Evolutionary conservation across 2,113 vertebrate genomes (phyloP).

Genomic region (Leuciscus idus): DNA sequence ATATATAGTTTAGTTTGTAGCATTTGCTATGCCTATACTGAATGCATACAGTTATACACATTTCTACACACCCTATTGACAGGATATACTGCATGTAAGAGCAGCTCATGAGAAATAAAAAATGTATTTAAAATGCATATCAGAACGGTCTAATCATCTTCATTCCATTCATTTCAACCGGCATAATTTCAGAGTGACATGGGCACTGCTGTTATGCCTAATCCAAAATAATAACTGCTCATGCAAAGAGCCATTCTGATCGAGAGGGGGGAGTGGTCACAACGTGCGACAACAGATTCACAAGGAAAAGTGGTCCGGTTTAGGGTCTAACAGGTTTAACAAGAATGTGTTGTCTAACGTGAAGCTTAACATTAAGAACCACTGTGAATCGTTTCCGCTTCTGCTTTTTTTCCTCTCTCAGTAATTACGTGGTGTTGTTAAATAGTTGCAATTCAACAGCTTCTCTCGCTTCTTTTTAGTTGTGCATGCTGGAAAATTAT

Average conservation of each 20-base stretch:
- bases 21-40: not conserved
- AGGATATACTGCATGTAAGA: constrained; percentile 3
- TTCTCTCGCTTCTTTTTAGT: constrained; percentile 51
- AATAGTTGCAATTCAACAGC: constrained; percentile 35
- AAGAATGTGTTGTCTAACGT: constrained; percentile 51
- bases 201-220: constrained; percentile 11
- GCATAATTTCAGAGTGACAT: not conserved
- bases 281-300: constrained; percentile 18
- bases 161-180: not conserved
- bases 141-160: not conserved
- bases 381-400: constrained; percentile 44
- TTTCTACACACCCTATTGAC: constrained; percentile 14
- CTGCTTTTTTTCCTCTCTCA: constrained; percentile 19
- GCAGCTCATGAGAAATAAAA: not conserved
- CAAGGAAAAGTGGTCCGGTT: constrained; percentile 29
- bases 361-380: constrained; percentile 54
- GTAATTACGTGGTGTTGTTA: constrained; percentile 56
- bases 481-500: constrained; percentile 59
- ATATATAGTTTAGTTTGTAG: constrained; percentile 12
- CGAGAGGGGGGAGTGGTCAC: constrained; percentile 27
- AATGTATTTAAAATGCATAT: not conserved
- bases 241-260: constrained; percentile 29
- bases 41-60: not conserved
- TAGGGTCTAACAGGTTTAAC: constrained; percentile 37
- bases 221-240: constrained; percentile 14